Base-by-base conservation (phyloP, 2,888 invertebrate species). In the Suillia variegata region DNA sequence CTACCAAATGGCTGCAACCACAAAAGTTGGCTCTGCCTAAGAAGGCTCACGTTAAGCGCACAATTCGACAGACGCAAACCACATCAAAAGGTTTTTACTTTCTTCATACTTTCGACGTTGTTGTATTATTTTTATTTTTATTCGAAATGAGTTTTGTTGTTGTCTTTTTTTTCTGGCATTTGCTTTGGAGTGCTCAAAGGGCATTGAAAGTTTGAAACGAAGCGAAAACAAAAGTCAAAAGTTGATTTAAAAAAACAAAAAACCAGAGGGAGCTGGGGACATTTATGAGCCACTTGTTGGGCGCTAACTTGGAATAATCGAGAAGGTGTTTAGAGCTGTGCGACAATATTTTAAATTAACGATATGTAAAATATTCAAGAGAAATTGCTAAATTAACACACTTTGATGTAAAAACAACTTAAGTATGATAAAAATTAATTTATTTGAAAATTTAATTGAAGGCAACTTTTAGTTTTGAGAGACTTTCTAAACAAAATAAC, bases 1-100 rank as follows among this genome's bases (percentile, higher is more conserved):
- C n/a, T n/a, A 24, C 18, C 22, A 42, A 20, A 52, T n/a, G 31
- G 15, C 48, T 17, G 21, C 22, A 13, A 38, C 13, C 8, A 50
- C 17, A 38, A 54, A 18, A 33, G 31, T 22, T 6, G 51, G 15
- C 13, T 12, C 10, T 1, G 51, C n/a, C 8, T 5, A 13, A 2
- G n/a, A 22, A 8, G 22, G 49, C 22, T 49, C 3, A 17, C n/a
- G 12, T 12, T 17, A 13, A 38, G 38, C 31, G n/a, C n/a, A n/a
- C n/a, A n/a, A n/a, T n/a, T n/a, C n/a, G n/a, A n/a, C 26, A 6
- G 34, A 18, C 34, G 2, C 20, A 18, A 22, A 2, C 31, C 17
- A 61, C 62, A 58, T 64, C 64, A 64, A 66, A 66, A 54, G 59
- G 63, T 58, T n/a, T n/a, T n/a, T n/a, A n/a, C n/a, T n/a, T 54